Conservation (phyloP, 2,797 vertebrate genomes). For the Schizopygopsis malacanthus region DNA sequence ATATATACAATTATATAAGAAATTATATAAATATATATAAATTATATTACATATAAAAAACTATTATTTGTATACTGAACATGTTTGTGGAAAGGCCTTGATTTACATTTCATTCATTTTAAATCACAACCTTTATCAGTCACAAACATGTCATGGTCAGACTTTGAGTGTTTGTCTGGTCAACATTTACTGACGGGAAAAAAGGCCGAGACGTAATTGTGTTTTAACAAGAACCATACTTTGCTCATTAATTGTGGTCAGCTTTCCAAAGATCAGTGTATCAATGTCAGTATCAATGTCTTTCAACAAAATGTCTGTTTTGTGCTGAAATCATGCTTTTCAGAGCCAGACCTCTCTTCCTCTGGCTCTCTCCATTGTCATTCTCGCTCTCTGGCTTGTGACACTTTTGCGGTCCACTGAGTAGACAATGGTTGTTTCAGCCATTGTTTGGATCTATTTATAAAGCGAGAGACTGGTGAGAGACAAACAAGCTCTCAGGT, state of each 20-base stretch:
- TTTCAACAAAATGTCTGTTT: constrained; percentile 38
- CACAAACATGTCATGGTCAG: not conserved
- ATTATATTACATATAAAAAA: not conserved
- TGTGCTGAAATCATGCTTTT: constrained; percentile 58
- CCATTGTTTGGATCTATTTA: constrained; percentile 68
- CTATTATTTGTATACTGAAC: not conserved
- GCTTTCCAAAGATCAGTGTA: constrained; percentile 27
- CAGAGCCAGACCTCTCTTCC: constrained; percentile 55
- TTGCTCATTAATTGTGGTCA: constrained; percentile 21
- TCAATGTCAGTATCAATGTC: constrained; percentile 34
- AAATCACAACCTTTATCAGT: not conserved
- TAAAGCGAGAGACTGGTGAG: constrained; percentile 66
- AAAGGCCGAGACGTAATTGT: not conserved
- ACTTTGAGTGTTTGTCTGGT: constrained; percentile 5
- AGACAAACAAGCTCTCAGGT: constrained; percentile 65
- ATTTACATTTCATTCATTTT: not conserved
- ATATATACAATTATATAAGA: not conserved
- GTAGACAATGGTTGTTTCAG: constrained; percentile 68
- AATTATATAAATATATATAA: not conserved
- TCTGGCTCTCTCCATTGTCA: constrained; percentile 65
- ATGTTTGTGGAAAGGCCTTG: not conserved
- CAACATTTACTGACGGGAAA: constrained; percentile 1
- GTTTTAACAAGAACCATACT: constrained; percentile 17
- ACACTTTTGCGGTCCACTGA: constrained; percentile 63
- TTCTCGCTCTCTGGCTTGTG: constrained; percentile 63